A percentile compares a stretch with the other conserved stretches of the same genome.
Conservation (phyloP, 2,888 invertebrate genomes). For the Aporophyla nigra region DNA sequence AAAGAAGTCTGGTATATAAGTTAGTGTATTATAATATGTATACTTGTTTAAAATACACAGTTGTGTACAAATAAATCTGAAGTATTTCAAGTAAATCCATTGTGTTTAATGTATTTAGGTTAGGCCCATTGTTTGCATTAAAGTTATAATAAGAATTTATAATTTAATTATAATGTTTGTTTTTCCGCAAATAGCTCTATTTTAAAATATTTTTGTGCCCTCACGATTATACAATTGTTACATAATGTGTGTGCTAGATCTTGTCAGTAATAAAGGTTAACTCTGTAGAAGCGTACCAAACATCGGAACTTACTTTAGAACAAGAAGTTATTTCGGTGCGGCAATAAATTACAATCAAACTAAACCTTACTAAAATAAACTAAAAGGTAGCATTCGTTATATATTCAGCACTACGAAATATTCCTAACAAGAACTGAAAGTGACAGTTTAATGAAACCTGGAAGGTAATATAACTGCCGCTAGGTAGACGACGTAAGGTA, state of each 20-base stretch:
- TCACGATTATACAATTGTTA: not conserved
- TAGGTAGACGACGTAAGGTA: not conserved
- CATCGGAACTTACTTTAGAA: not conserved
- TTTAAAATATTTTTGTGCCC: not conserved
- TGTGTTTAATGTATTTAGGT: not conserved
- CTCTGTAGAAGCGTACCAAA: no score
- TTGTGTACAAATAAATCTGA: not conserved
- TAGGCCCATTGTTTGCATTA: constrained; percentile 23
- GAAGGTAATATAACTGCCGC: constrained; percentile 12
- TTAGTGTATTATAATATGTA: not conserved
- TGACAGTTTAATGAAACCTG: constrained; percentile 22
- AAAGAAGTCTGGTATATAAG: no score
- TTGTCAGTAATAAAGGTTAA: not conserved
- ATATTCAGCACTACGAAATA: not conserved
- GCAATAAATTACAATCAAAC: not conserved
- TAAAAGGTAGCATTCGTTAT: not conserved
- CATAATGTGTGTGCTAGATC: no score
- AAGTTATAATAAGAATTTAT: not conserved
- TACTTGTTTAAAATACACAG: not conserved
- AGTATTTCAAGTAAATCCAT: not conserved
- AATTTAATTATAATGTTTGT: not conserved
- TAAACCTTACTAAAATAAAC: not conserved
- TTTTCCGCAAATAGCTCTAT: constrained; percentile 9
- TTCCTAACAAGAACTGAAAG: not conserved
- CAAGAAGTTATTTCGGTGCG: constrained; percentile 4